Conservation (phyloP, 37 sponge, comb jelly and placozoan species). For the Halisarca cf. caerulea region DNA sequence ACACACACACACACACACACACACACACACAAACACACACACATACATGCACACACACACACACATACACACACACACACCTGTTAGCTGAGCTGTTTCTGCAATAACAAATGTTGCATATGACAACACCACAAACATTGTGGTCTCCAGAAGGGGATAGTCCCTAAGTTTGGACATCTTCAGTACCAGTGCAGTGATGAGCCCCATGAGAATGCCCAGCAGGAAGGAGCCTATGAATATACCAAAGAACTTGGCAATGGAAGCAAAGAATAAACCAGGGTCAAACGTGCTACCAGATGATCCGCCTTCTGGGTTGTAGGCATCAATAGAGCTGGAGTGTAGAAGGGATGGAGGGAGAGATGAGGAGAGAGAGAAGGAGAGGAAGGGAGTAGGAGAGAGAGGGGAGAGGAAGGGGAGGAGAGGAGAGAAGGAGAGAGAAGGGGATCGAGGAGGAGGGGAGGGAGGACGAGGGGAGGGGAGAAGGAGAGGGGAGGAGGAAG, state of each 20-base stretch:
- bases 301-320: constrained; percentile 29
- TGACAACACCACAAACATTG: constrained; percentile 87
- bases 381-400: no score
- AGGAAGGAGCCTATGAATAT: constrained; percentile 95
- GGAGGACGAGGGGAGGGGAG: no score
- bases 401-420: no score
- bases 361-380: no score
- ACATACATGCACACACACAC: constrained; percentile 37
- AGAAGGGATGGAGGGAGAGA: no score
- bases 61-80: constrained; percentile 48
- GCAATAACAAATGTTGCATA: constrained; percentile 89
- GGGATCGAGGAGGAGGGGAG: no score
- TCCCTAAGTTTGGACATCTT: constrained; percentile 88
- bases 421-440: no score
- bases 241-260: constrained; percentile 76
- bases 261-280: constrained; percentile 30
- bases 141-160: constrained; percentile 87
- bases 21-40: constrained; percentile 19
- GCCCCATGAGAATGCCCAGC: constrained; percentile 76
- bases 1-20: background rate
- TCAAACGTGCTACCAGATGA: constrained; percentile 1
- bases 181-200: constrained; percentile 82
- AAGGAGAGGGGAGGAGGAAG: no score
- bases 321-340: constrained; percentile 76
- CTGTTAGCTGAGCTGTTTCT: constrained; percentile 83